Percentiles rank a stretch among this genome's conserved stretches.
Conservation (phyloP, 2,797 vertebrate species). For the Betta splendens region DNA sequence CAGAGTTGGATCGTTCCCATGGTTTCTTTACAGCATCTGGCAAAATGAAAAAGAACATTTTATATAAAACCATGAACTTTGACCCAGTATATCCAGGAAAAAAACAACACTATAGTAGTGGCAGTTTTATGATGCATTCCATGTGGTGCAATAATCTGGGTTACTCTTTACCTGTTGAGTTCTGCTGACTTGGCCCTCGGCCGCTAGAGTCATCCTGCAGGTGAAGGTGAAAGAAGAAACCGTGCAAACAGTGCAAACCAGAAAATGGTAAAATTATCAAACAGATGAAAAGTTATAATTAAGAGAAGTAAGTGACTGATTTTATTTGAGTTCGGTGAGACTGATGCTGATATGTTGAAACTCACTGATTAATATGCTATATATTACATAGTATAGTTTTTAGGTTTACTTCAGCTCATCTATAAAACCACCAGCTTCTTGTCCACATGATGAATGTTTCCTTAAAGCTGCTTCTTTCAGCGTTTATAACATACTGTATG, state of each 20-base stretch:
- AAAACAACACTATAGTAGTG: neutral
- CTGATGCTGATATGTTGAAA: too few relatives aligned
- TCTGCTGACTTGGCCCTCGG: constrained; percentile 83
- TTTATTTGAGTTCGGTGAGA: neutral
- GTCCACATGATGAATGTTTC: neutral
- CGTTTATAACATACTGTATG: neutral
- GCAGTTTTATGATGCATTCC: neutral
- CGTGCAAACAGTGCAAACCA: neutral
- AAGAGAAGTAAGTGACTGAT: too few relatives aligned
- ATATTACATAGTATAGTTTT: too few relatives aligned
- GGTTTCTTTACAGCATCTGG: constrained; percentile 94
- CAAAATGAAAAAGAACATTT: neutral
- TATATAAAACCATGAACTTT: neutral
- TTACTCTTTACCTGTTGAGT: constrained; percentile 84
- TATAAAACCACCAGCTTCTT: neutral
- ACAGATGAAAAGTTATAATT: neutral
- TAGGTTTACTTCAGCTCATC: too few relatives aligned
- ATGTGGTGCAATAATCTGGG: neutral
- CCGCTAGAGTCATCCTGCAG: constrained; percentile 87
- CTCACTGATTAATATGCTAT: too few relatives aligned
- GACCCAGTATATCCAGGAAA: neutral
- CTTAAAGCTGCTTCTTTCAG: neutral
- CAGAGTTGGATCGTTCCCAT: constrained; percentile 97
- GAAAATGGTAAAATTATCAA: neutral
- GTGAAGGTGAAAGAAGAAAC: constrained; percentile 14